Evolutionary conservation across 2,113 vertebrate species (phyloP), one percentile per base, ranked within the genome.

Genomic region (Pontoporia blainvillei): DNA sequence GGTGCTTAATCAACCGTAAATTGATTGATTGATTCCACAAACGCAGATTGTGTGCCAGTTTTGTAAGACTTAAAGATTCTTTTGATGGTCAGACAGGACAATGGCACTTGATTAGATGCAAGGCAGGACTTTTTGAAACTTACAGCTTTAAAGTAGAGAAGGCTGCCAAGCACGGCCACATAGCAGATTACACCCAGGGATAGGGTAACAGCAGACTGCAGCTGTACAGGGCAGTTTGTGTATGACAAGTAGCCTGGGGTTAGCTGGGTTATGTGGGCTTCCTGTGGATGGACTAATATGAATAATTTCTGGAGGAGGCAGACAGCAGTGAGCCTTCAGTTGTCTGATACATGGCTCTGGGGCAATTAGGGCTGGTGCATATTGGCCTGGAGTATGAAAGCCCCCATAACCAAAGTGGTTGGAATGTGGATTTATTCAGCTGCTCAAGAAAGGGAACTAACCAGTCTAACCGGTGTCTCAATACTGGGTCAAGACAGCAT

Each of bases 1-100:
- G 17, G 1, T 31, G 4, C 57, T 81, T 25, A 44, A 86, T 36
- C 25, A 86, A 7, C 52, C 15, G 18, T 85, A 67, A 78, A 54
- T 88, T 52, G 59, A 93, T 46, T 86, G 71, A 61, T 88, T 59
- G 64, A 93, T 46, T 86, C 29, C 8, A 52, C 5, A 71, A 64
- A 66, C 17, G 39, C 0, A 1, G 1, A n/a, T 11, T 81, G 0
- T 21, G 6, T 87, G 15, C 8, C 14, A 57, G 21, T 41, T 78
- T 85, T 71, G 41, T 62, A 88, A 57, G 20, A 52, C 10, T 20
- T 39, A 76, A 59, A 73, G 15, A 14, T 66, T n/a, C 54, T 81
- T 79, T 81, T 72, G n/a, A 57, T 59, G 9, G 1, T 27, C 20
- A 10, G 3, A 31, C 4, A 79, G 1, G 62, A 31, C 17, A 91